Percentiles rank a stretch among this genome's conserved stretches.
phyloP scores from a whole-genome alignment of 2,888 invertebrate species.

The Pardosa pseudoannulata region DNA sequence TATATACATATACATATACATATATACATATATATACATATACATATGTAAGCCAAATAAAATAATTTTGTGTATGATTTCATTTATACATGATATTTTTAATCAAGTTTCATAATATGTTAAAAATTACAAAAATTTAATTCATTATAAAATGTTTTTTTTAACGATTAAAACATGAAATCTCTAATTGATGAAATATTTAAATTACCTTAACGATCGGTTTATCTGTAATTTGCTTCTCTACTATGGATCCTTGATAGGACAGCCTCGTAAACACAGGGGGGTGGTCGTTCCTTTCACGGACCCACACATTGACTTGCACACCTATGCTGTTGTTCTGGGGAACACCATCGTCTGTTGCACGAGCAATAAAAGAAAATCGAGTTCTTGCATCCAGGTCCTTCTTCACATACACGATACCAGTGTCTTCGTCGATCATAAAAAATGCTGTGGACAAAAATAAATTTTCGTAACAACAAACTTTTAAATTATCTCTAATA shows the following conservation, averaged over 20 bases:
- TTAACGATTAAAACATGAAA: too few species aligned
- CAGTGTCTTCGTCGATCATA: constrained; percentile 74
- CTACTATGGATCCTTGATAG: constrained; percentile 74
- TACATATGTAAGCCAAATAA: too few species aligned
- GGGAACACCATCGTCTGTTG: constrained; percentile 78
- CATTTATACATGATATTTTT: too few species aligned
- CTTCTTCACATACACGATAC: constrained; percentile 74
- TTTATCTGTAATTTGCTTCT: constrained; percentile 74
- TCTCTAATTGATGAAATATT: too few species aligned
- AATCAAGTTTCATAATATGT: too few species aligned
- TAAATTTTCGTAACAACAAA: too few species aligned
- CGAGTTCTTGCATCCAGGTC: constrained; percentile 73
- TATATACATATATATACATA: too few species aligned
- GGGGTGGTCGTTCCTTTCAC: constrained; percentile 75
- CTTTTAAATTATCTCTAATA: too few species aligned
- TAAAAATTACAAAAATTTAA: too few species aligned
- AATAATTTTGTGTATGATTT: too few species aligned
- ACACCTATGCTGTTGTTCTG: constrained; percentile 76
- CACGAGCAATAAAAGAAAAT: constrained; percentile 77
- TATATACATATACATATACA: too few species aligned
- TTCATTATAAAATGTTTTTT: too few species aligned
- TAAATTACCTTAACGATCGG: constrained; percentile 73
- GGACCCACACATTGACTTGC: constrained; percentile 74
- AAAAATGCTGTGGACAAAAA: constrained; percentile 75
- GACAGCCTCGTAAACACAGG: constrained; percentile 75